Evolutionary conservation across 1,140 invertebrate genomes (phyloP), one percentile per base, ranked within the genome.

Genomic region (Octopus bimaculoides): DNA sequence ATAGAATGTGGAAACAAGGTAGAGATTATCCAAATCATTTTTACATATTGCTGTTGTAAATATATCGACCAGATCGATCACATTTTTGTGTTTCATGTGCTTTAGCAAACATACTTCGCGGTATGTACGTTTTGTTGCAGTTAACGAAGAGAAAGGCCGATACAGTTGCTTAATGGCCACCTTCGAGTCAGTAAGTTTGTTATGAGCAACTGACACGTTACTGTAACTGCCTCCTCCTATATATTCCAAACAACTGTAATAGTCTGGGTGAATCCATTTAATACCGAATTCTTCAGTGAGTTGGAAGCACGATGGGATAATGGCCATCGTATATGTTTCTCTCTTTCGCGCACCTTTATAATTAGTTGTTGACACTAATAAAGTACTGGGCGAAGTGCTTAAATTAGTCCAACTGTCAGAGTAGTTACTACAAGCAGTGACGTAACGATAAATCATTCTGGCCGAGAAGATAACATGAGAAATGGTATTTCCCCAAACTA

Each of bases 1-100:
- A 98, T 99, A 99, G 78, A 99, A 91, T 91, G 98, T 95, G 74
- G 96, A 99, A 8, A 99, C 98, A 52, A 92, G 93, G 91, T 91
- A 95, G 87, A 98, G 93, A 89, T 98, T 95, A 85, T 96, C 93
- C 87, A 98, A 97, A 84, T 95, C 93, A 82, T 95, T 93, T 77
- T 95, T 88, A 54, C 92, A 93, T 12, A 91, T 90, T 54, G 93
- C 91, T 87, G 89, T 96, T 92, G 93, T 96, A 93, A 92, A 99
- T 17, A 98, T 95, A 92, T 99, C 96, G 71, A 98, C 89, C 14
- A 99, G 90, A n/a, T 97, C 95, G 88, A 96, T 95, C 14, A 89
- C 90, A 87, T 92, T 92, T 87, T 92, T 90, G 85, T 92, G 91
- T 74, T 91, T 84, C 89, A 92, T 91, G 78, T 90, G 88, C 77